Base-by-base conservation (phyloP, 2,113 vertebrate genomes). In the Larimichthys polyactis region DNA sequence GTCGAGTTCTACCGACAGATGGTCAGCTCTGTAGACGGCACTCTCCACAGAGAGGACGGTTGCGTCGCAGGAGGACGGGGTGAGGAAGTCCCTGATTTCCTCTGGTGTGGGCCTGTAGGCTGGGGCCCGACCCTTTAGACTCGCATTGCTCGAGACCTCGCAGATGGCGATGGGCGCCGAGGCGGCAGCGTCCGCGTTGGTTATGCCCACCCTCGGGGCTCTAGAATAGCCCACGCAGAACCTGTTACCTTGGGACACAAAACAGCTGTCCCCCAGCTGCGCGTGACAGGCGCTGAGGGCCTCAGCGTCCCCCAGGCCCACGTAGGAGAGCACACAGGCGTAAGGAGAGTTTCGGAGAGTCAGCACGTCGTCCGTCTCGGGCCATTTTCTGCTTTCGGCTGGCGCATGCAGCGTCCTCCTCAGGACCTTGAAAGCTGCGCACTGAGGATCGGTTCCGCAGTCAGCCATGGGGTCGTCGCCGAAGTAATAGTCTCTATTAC, bases 401-500 rank as follows among this genome's bases (percentile, higher is more conserved):
- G 49, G 8, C 2, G 60, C 51, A 1, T 44, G 10, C 0, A 79
- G 12, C 1, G 69, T 79, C 2, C 57, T 44, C 11, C 27, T 29
- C n/a, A 79, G 4, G 2, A 79, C 12, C 11, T 36, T 65, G 36
- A 36, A 72, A 0, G 66, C 46, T 0, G 57, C 66, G 1, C 67
- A 79, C 66, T 79, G 76, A 2, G 76, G 76, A 10, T 22, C 67
- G 0, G 65, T 27, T 4, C 16, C 76, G 10, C 76, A 79, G 0
- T 62, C 27, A 0, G 17, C 44, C 55, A 3, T 11, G 0, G 67
- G 29, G 29, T 79, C 57, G 0, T 16, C 0, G 2, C 46, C 59
- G 10, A 79, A 79, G 44, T 71, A 71, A 54, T 79, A 79, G 4
- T 63, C 57, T 24, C 48, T 63, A 32, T 79, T 79, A 0, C 6